A percentile compares a stretch with the other conserved stretches of the same genome.
phyloP scores from a whole-genome alignment of 2,797 vertebrate genomes.

The Meda fulgida region DNA sequence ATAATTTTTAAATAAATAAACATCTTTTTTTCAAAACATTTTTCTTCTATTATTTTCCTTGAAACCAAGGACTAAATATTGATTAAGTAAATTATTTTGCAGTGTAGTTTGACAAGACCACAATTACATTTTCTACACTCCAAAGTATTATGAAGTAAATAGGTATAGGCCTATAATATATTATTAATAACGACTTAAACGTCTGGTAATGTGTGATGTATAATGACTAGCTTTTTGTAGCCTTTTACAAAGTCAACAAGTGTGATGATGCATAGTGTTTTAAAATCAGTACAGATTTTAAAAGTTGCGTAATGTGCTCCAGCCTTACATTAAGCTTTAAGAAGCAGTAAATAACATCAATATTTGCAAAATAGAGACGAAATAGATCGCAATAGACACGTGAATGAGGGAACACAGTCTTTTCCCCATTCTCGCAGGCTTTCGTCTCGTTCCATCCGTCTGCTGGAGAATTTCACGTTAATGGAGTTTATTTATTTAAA shows the following conservation, averaged over 20 bases:
- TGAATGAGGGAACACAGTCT: not conserved
- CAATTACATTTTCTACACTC: not conserved
- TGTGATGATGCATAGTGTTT: not conserved
- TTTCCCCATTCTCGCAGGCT: not conserved
- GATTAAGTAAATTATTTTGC: not conserved
- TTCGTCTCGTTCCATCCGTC: not conserved
- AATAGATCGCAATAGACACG: not conserved
- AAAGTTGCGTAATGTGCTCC: not conserved
- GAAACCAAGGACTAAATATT: not conserved
- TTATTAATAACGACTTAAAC: too few relatives aligned
- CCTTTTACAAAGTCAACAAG: not conserved
- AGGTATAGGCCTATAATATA: too few relatives aligned
- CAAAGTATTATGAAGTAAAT: not conserved
- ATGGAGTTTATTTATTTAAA: conserved; percentile 34
- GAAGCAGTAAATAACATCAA: not conserved
- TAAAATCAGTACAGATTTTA: not conserved
- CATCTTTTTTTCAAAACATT: too few relatives aligned
- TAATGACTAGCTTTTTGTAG: not conserved
- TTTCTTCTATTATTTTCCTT: not conserved
- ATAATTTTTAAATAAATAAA: too few relatives aligned
- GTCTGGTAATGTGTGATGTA: too few relatives aligned
- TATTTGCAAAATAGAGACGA: not conserved
- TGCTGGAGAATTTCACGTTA: conserved; percentile 18
- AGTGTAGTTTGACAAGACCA: not conserved
- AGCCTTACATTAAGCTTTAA: not conserved